Evolutionary conservation across 2,888 invertebrate genomes (phyloP).

Genomic region (Troides aeacus): DNA sequence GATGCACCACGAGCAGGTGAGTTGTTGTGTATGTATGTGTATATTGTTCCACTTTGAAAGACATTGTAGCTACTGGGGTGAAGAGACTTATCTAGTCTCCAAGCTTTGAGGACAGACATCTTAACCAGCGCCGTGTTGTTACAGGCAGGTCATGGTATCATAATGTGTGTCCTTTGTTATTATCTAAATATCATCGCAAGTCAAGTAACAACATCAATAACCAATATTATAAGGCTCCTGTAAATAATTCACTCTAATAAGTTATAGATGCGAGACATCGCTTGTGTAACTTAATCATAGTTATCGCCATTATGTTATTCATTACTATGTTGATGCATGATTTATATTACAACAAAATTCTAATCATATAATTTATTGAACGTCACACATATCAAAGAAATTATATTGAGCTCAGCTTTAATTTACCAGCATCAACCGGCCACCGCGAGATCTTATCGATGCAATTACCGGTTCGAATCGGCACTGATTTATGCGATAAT

Average conservation of each 20-base stretch:
- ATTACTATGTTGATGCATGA: constrained; percentile 43
- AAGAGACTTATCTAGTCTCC: too few relatives aligned
- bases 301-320: constrained; percentile 43
- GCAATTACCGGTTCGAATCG: constrained; percentile 62
- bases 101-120: too few relatives aligned
- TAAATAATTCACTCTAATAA: constrained; percentile 21
- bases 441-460: constrained; percentile 41
- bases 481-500: constrained; percentile 74
- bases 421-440: constrained; percentile 47
- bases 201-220: background rate
- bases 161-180: too few relatives aligned
- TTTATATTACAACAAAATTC: constrained; percentile 44
- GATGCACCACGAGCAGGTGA: too few relatives aligned
- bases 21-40: too few relatives aligned
- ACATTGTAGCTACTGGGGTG: too few relatives aligned
- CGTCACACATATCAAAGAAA: constrained; percentile 62
- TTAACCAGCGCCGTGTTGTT: too few relatives aligned
- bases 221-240: constrained; percentile 4
- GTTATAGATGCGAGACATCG: constrained; percentile 14
- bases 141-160: too few relatives aligned
- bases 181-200: too few relatives aligned
- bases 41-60: too few relatives aligned
- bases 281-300: constrained; percentile 34
- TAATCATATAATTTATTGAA: constrained; percentile 54
- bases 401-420: constrained; percentile 55